These are phyloP conservation scores for Forficula auricularia DNA, from an alignment of 1,140 invertebrate species.

Conservation along the genomic window DNA sequence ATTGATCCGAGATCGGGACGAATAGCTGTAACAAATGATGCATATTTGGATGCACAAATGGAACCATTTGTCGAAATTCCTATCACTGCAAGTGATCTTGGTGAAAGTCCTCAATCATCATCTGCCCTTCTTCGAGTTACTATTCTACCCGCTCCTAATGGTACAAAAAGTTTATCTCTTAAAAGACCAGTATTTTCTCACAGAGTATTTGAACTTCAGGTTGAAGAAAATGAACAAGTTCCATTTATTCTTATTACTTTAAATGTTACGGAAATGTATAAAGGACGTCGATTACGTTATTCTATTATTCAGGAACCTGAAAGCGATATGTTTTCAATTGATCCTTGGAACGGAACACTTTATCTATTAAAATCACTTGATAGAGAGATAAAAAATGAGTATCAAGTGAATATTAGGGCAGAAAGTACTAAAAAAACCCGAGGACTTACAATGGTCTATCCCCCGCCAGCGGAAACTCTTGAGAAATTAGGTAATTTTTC, in stretches of 20 bases:
- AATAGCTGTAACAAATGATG: slow-evolving; percentile 46
- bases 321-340: slow-evolving; percentile 42
- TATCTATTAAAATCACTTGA: slow-evolving; percentile 49
- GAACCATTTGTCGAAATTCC: slow-evolving; percentile 51
- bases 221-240: slow-evolving; percentile 51
- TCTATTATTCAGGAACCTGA: slow-evolving; percentile 30
- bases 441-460: slow-evolving; percentile 53
- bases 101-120: slow-evolving; percentile 59
- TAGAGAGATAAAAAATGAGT: slow-evolving; percentile 40
- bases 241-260: slow-evolving; percentile 49
- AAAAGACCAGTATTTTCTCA: slow-evolving; percentile 45
- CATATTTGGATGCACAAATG: slow-evolving; percentile 52
- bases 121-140: slow-evolving; percentile 51
- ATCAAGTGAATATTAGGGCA: slow-evolving; percentile 48
- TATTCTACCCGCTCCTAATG: slow-evolving; percentile 44
- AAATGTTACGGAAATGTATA: slow-evolving; percentile 42
- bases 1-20: slow-evolving; percentile 62
- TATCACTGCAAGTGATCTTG: slow-evolving; percentile 64
- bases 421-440: slow-evolving; percentile 43
- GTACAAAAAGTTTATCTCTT: slow-evolving; percentile 11
- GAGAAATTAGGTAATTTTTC: slow-evolving; percentile 34
- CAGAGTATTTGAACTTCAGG: slow-evolving; percentile 56
- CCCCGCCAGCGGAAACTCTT: slow-evolving; percentile 44
- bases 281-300: slow-evolving; percentile 24
- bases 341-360: slow-evolving; percentile 50